Conservation (phyloP, 2,113 vertebrate species). For the Suncus etruscus region DNA sequence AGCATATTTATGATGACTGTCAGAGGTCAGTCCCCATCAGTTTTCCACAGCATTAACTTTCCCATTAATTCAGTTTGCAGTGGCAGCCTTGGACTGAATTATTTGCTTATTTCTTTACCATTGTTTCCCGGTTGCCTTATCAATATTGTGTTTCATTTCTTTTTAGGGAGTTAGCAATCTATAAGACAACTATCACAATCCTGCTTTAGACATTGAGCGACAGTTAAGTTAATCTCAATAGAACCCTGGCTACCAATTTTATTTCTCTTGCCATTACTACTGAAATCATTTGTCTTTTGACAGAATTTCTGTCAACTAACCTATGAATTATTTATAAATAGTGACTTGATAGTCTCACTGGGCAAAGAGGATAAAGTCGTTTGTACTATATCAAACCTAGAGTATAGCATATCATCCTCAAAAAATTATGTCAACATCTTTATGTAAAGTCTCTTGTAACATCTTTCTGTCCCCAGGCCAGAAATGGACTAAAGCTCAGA, state of each 20-base stretch:
- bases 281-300: neutral
- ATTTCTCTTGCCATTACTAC: neutral
- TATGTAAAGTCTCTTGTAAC: neutral
- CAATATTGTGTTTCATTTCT: neutral
- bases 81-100: neutral
- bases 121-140: neutral
- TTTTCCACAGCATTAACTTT: neutral
- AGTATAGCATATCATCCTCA: neutral
- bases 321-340: conserved; percentile 18
- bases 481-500: neutral
- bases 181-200: neutral
- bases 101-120: neutral
- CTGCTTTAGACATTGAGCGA: neutral
- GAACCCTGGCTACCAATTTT: neutral
- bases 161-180: neutral
- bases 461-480: neutral
- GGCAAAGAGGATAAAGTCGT: neutral
- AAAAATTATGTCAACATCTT: neutral
- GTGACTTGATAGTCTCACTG: neutral
- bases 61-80: neutral
- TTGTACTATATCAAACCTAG: neutral
- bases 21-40: neutral
- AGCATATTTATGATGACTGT: neutral
- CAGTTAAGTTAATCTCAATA: neutral
- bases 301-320: conserved; percentile 3